These are phyloP conservation scores for Dicycla oo DNA, from an alignment of 2,888 invertebrate genomes.

Conservation along the genomic window DNA sequence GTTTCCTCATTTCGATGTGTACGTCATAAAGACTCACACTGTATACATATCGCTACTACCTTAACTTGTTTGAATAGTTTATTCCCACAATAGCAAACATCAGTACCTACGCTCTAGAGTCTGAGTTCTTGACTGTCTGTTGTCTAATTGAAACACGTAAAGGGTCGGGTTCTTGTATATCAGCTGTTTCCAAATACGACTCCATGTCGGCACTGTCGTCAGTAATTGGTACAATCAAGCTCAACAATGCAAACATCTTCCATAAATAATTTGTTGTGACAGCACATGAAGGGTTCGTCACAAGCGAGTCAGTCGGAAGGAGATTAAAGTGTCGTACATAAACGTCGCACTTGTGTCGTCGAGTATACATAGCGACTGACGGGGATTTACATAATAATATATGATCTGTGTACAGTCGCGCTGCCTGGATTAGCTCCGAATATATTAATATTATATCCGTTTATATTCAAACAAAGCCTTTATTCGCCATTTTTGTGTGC, in stretches of 20 bases:
- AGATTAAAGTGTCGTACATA: slow-evolving; percentile 57
- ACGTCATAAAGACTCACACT: too few species aligned
- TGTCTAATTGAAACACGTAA: slow-evolving; percentile 32
- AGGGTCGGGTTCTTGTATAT: slow-evolving; percentile 20
- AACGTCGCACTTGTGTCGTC: slow-evolving; percentile 50
- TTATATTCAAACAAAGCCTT: slow-evolving; percentile 44
- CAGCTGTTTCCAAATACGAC: slow-evolving; percentile 24
- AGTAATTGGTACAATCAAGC: slow-evolving; percentile 51
- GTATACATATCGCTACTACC: too few species aligned
- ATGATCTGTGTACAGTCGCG: slow-evolving; percentile 53
- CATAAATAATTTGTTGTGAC: slow-evolving; percentile 53
- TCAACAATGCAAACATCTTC: slow-evolving; percentile 42
- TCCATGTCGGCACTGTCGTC: slow-evolving; percentile 19
- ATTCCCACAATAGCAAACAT: too few species aligned
- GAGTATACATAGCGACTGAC: slow-evolving; percentile 41
- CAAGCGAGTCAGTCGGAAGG: slow-evolving; percentile 27
- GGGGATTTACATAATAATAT: slow-evolving; percentile 60
- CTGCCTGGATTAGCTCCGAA: slow-evolving; percentile 53
- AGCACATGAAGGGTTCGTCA: slow-evolving; percentile 38
- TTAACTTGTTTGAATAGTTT: too few species aligned
- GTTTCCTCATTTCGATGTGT: too few species aligned
- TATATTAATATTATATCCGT: slow-evolving; percentile 55
- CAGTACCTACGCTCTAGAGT: too few species aligned
- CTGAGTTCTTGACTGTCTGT: slow-evolving; percentile 1
- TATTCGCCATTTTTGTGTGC: slow-evolving; percentile 31